phyloP scores from a whole-genome alignment of 2,113 vertebrate species.

The Psammodynastes pulverulentus region DNA sequence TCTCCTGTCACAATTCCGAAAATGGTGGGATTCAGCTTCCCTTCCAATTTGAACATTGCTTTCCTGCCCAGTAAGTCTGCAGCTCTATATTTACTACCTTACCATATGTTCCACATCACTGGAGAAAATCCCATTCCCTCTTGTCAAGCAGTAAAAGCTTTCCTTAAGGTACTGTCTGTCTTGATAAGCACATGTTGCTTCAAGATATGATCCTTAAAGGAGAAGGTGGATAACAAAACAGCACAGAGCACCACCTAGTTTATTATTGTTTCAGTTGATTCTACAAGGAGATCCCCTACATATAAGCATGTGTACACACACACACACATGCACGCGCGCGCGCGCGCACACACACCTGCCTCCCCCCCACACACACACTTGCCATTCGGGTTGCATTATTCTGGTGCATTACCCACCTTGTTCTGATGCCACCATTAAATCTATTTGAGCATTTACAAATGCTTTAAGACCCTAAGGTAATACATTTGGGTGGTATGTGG shows the following conservation, averaged over 20 bases:
- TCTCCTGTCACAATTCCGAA: neutral
- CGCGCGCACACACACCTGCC: neutral
- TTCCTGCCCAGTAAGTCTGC: neutral
- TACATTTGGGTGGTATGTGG: neutral
- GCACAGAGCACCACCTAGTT: neutral
- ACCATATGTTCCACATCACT: neutral
- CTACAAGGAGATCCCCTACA: neutral
- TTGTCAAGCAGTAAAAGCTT: neutral
- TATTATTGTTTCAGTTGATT: neutral
- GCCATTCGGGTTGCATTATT: neutral
- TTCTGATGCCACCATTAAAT: neutral
- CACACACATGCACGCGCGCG: neutral
- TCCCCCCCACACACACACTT: neutral
- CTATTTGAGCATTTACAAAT: neutral
- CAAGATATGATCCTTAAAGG: neutral
- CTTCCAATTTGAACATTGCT: neutral
- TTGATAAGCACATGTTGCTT: neutral
- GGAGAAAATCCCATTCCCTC: neutral
- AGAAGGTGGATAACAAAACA: neutral
- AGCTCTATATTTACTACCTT: neutral
- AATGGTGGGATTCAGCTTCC: neutral
- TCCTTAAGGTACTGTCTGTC: neutral
- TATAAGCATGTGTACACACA: neutral
- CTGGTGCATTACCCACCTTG: neutral
- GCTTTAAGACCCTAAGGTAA: neutral